Evolutionary conservation across 2,797 vertebrate species (phyloP), one percentile per base, ranked within the genome.

Genomic region (Staurois parvus): DNA sequence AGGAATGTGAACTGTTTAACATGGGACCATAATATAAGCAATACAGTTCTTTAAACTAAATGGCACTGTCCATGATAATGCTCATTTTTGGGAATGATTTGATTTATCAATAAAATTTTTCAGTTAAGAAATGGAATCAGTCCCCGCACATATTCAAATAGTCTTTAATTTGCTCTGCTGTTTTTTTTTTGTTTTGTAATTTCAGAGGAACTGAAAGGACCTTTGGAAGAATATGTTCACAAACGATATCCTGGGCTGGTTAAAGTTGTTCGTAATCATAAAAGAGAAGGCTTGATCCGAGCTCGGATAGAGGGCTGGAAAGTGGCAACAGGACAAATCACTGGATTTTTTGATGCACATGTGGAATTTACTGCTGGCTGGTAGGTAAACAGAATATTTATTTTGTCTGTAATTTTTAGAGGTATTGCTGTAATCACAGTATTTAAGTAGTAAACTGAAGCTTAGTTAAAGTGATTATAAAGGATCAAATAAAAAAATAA

Each of bases 271-370:
- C 95, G 98, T 79, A 99, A 99, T 91, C 96, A 96, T 89, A 98
- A 96, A 91, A 92, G 98, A 84, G 98, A 99, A 86, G 98, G 98
- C 0, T 95, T 99, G 69, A 99, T 99, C 89, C 95, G 97, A 3
- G 98, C 98, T 12, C 95, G 98, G 0, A 97, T 99, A 0, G 97
- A 99, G 90, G 98, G 98, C 88, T 99, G 98, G 98, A 99, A 99
- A 90, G 97, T 87, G 1, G 97, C 98, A 84, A 97, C 95, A 0
- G 98, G 95, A 8, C 97, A 98, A 88, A 94, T 99, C 91, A 96
- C 97, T 0, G 98, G 98, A 0, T 98, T 99, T 87, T 99, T 99
- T 0, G 98, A 99, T 69, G 97, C 98, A 48, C 98, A 99, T 0
- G 97, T 99, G 90, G 98, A 99, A 90, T 99, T 99, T 92, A 99